These are phyloP conservation scores for Euphonia xanthogaster DNA, from an alignment of 2,797 vertebrate genomes.

Conservation along the genomic window DNA sequence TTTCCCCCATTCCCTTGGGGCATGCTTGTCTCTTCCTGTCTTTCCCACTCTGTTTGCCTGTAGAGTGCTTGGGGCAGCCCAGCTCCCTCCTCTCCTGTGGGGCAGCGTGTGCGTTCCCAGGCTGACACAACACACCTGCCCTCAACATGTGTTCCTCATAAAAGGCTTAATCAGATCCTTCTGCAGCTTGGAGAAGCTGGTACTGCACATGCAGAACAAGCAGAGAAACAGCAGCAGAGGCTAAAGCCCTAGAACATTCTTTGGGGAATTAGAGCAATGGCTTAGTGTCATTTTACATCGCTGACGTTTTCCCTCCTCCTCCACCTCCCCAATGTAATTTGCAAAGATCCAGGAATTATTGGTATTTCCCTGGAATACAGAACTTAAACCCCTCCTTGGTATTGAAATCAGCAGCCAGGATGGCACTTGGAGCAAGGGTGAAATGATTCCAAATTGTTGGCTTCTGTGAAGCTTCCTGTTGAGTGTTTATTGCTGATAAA, in stretches of 20 bases:
- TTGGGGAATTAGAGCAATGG: slow-evolving; percentile 22
- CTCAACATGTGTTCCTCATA: slow-evolving; percentile 40
- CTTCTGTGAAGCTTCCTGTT: background rate
- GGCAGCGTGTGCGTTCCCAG: background rate
- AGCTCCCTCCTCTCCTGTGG: background rate
- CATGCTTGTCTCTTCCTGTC: background rate
- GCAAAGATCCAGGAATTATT: background rate
- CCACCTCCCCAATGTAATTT: background rate
- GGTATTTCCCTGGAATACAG: background rate
- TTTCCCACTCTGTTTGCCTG: background rate
- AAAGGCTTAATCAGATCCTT: slow-evolving; percentile 35
- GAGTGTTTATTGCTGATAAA: background rate
- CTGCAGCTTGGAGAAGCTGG: slow-evolving; percentile 41
- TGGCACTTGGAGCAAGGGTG: background rate
- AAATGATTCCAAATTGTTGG: background rate
- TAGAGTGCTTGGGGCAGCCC: background rate
- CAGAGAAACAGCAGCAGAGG: background rate
- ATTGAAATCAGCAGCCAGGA: background rate
- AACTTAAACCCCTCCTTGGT: background rate
- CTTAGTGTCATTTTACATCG: slow-evolving; percentile 38
- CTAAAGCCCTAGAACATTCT: slow-evolving; percentile 36
- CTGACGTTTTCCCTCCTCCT: background rate
- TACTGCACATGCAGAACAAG: slow-evolving; percentile 1
- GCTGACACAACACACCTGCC: slow-evolving; percentile 52
- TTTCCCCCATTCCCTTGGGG: background rate